Conservation (phyloP, 2,888 invertebrate species). For the Ganaspis brasiliensis region DNA sequence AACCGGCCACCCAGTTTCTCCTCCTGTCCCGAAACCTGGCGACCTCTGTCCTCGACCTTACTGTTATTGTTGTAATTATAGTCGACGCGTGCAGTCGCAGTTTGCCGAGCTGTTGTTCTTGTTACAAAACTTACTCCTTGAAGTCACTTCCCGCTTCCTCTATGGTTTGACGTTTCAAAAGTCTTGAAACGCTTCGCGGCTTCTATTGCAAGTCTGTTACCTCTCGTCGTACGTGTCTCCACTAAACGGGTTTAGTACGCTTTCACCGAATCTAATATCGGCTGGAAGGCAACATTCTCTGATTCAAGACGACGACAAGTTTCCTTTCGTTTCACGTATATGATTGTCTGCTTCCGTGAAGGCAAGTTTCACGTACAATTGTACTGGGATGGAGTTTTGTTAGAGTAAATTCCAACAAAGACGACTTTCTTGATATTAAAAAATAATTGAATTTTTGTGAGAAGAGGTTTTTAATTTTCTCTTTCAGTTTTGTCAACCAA, state of each 20-base stretch:
- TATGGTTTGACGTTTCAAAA: conserved; percentile 47
- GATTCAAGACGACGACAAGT: no score
- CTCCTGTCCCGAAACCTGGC: conserved; percentile 9
- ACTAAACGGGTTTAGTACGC: conserved; percentile 62
- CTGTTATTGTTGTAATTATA: conserved; percentile 75
- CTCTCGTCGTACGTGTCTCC: conserved; percentile 63
- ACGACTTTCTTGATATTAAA: no score
- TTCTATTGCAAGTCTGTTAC: conserved; percentile 64
- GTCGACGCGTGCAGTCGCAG: conserved; percentile 67
- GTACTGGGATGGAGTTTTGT: no score
- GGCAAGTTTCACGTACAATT: no score
- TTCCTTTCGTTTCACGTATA: no score
- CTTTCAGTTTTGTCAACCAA: no score
- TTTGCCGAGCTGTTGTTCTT: conserved; percentile 54
- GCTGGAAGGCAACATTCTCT: no score
- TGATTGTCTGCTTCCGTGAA: no score
- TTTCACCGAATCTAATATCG: conserved; percentile 57
- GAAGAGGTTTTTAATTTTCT: no score
- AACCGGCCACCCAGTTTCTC: conserved; percentile 55
- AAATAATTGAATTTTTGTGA: no score
- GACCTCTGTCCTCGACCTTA: conserved; percentile 60
- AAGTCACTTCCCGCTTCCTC: conserved; percentile 8
- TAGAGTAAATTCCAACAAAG: no score
- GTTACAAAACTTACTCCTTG: conserved; percentile 28
- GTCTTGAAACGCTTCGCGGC: conserved; percentile 46